A percentile compares a stretch with the other conserved stretches of the same genome.
phyloP scores from a whole-genome alignment of 2,888 invertebrate species.

The Biston stratarius region DNA sequence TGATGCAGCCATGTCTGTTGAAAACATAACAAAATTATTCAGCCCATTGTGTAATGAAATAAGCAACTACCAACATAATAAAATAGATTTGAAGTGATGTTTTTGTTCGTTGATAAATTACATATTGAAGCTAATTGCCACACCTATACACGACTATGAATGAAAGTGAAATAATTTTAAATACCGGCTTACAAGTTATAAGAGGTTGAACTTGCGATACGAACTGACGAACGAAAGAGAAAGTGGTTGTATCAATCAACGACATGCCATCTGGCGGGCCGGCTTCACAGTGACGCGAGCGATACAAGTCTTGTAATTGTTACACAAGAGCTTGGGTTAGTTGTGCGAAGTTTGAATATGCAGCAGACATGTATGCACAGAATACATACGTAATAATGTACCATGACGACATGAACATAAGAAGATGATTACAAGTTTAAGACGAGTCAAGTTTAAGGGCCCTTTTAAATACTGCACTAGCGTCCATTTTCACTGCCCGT shows the following conservation, averaged over 20 bases:
- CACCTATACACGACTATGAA: slow-evolving; percentile 22
- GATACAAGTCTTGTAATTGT: slow-evolving; percentile 6
- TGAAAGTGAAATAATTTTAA: slow-evolving; percentile 45
- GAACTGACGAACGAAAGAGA: slow-evolving; percentile 36
- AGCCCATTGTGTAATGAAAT: slow-evolving; percentile 11
- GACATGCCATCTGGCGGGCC: slow-evolving; percentile 30
- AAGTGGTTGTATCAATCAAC: slow-evolving; percentile 40
- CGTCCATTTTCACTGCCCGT: too few species aligned
- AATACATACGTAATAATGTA: too few species aligned
- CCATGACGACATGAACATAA: too few species aligned
- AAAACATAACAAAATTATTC: slow-evolving; percentile 14
- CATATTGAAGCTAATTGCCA: slow-evolving; percentile 10
- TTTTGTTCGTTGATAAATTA: slow-evolving; percentile 23
- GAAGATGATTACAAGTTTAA: too few species aligned
- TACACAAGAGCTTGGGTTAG: background rate
- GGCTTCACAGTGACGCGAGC: background rate
- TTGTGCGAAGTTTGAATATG: background rate
- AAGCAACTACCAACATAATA: slow-evolving; percentile 6
- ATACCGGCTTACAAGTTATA: slow-evolving; percentile 25
- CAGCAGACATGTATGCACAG: too few species aligned
- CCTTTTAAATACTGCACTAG: too few species aligned
- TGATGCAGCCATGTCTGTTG: background rate
- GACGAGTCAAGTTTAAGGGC: too few species aligned
- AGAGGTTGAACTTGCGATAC: slow-evolving; percentile 27
- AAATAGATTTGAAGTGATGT: slow-evolving; percentile 20